These are phyloP conservation scores for Apamea anceps DNA, from an alignment of 2,888 invertebrate species.

Conservation along the genomic window DNA sequence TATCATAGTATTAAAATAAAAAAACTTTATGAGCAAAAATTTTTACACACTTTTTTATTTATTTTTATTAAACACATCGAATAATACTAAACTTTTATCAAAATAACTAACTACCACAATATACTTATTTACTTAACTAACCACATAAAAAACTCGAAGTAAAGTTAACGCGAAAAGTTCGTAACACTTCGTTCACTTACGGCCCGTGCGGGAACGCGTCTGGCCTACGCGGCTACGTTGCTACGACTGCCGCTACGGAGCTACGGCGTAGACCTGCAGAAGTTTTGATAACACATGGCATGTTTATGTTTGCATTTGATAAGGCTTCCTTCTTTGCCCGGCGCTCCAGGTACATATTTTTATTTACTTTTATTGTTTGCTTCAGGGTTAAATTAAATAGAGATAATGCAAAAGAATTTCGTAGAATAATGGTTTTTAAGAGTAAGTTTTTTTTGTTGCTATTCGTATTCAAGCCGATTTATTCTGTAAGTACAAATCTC, in stretches of 20 bases:
- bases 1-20: neutral
- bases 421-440: neutral
- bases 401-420: neutral
- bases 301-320: conserved; percentile 20
- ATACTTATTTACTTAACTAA: neutral
- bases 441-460: neutral
- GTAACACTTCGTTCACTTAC: conserved; percentile 37
- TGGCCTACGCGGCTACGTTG: conserved; percentile 51
- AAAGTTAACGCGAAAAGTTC: conserved; percentile 17
- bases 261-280: conserved; percentile 48
- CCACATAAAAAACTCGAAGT: neutral
- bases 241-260: conserved; percentile 63
- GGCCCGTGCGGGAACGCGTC: conserved; percentile 32
- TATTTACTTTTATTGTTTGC: neutral
- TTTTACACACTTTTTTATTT: neutral
- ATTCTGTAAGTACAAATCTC: neutral
- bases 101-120: neutral
- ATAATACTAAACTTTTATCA: neutral
- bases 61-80: neutral
- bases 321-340: neutral
- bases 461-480: neutral
- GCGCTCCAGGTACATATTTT: neutral
- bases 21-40: neutral
- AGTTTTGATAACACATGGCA: conserved; percentile 6
- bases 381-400: neutral